Evolutionary conservation across 2,888 invertebrate genomes (phyloP).

Genomic region (Conops quadrifasciatus): DNA sequence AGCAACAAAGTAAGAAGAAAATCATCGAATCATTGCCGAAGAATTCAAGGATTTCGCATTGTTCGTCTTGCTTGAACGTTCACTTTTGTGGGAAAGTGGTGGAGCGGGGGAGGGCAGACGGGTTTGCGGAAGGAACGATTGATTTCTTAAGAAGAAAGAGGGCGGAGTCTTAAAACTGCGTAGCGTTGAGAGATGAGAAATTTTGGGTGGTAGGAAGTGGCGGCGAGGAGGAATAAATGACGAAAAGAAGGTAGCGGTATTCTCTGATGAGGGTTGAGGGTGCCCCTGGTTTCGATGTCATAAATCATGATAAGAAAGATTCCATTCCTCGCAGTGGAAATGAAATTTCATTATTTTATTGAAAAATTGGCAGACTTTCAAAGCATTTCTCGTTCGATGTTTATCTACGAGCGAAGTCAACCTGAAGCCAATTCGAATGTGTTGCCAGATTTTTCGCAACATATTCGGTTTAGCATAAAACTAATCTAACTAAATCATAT

Average conservation of each 20-base stretch:
- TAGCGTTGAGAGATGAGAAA: too few relatives aligned
- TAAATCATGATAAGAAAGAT: conserved; percentile 21
- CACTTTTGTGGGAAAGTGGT: not conserved
- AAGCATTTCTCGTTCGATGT: not conserved
- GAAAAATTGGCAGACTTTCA: conserved; percentile 12
- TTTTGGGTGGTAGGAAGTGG: not conserved
- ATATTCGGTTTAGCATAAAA: too few relatives aligned
- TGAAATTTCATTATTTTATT: conserved; percentile 6
- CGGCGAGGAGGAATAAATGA: not conserved
- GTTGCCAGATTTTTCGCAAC: not conserved
- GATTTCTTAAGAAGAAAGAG: not conserved
- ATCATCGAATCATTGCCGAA: conserved; percentile 7
- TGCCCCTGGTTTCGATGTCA: not conserved
- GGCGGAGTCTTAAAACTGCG: not conserved
- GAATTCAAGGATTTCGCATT: not conserved
- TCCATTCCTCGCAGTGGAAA: not conserved
- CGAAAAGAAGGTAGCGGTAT: not conserved
- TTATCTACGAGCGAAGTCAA: not conserved
- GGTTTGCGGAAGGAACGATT: not conserved
- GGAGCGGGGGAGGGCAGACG: too few relatives aligned
- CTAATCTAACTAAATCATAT: too few relatives aligned
- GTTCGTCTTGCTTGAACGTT: conserved; percentile 3
- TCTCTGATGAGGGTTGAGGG: not conserved
- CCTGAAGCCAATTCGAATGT: not conserved
- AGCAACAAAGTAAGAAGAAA: not conserved